Percentiles rank a stretch among this genome's conserved stretches.
Evolutionary conservation across 2,797 vertebrate genomes (phyloP).

Genomic region (Dromococcyx pavoninus): DNA sequence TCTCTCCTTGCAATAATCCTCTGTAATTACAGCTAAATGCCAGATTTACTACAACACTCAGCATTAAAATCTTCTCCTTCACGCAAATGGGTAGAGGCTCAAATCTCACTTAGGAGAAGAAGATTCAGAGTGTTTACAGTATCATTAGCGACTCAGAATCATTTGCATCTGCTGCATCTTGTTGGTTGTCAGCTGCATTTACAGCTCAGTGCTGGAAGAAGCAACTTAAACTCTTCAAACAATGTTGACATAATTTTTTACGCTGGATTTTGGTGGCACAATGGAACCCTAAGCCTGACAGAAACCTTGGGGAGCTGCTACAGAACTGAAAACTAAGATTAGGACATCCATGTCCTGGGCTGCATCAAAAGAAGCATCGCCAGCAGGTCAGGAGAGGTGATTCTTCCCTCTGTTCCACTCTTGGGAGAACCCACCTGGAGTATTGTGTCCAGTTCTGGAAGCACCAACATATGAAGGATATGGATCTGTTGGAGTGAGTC

Average conservation of each 20-base stretch:
- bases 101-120: not conserved
- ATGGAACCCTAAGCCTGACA: not conserved
- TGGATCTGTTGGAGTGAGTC: no score
- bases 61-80: not conserved
- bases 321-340: fast-evolving
- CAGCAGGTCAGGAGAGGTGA: no score
- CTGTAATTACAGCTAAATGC: constrained; percentile 43
- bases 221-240: not conserved
- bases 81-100: not conserved
- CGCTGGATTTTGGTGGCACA: not conserved
- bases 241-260: not conserved
- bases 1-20: constrained; percentile 32
- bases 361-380: no score
- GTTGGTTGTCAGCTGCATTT: not conserved
- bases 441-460: no score
- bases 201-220: not conserved
- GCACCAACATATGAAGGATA: no score
- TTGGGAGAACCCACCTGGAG: no score
- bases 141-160: not conserved
- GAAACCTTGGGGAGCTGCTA: not conserved
- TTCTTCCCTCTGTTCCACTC: no score
- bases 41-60: not conserved
- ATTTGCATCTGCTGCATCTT: not conserved
- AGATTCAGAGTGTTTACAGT: not conserved
- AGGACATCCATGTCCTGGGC: no score